Base-by-base conservation (phyloP, 2,888 invertebrate genomes). In the Drosophila pseudotakahashii region DNA sequence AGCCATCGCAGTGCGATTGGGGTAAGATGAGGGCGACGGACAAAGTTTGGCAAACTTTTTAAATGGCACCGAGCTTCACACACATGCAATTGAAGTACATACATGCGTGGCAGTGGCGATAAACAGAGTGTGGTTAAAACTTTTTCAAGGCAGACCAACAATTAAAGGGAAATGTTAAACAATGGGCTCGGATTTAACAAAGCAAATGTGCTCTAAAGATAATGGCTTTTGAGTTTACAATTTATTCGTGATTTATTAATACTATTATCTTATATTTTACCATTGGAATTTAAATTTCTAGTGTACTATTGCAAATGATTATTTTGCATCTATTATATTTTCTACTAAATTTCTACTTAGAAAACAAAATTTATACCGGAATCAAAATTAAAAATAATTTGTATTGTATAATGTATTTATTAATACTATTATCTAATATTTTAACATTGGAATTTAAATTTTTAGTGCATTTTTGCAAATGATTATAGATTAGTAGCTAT, bases 31-130 rank as follows among this genome's bases (percentile, higher is more conserved):
- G 47, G 0, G 7, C 32, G 30, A 6, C 3, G 41, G 41, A 41
- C 45, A 11, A 64, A 39, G 37, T 66, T 66, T 13, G n/a, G 5
- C 14, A 2, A 66, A 64, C 26, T 66, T 64, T 66, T 13, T 23
- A 34, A 64, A 45, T 61, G 26, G 41, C 16, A 14, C 11, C 39
- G 11, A 14, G 52, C 54, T 32, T n/a, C 14, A 26, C 13, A 19
- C 39, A 32, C 39, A 45, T 44, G 45, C 47, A 23, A 10, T 9
- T 34, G 11, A 10, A 32, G 32, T 7, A n/a, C 10, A 36, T 30
- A n/a, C n/a, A n/a, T n/a, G 42, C 34, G 42, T 63, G 32, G 32
- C 30, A 52, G 45, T 52, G 32, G 45, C 14, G 26, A 45, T 39
- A 66, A 66, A 48, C 34, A n/a, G 39, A 16, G 32, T 34, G 37